These are phyloP conservation scores for Motacilla alba DNA, from an alignment of 2,113 vertebrate genomes.

Conservation along the genomic window DNA sequence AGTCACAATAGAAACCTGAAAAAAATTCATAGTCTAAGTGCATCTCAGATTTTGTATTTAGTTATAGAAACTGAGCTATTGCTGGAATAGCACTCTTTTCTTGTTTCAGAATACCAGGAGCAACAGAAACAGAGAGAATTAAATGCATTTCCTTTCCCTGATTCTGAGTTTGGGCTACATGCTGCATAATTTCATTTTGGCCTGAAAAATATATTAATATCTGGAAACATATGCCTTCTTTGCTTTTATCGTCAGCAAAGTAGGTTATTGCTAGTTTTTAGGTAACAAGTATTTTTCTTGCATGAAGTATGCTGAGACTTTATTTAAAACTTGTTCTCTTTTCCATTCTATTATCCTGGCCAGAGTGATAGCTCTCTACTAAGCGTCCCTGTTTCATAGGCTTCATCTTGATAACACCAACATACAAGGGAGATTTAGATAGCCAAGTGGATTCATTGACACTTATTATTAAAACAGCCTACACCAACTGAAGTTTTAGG, in stretches of 20 bases:
- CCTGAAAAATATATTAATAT: background rate
- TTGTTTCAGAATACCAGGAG: background rate
- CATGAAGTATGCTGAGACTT: background rate
- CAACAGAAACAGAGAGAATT: background rate
- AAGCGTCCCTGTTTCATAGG: background rate
- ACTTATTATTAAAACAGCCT: background rate
- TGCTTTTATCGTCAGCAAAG: background rate
- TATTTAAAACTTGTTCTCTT: background rate
- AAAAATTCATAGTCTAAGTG: rapidly evolving
- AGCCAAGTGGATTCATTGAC: background rate
- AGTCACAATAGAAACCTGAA: background rate
- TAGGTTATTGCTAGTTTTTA: background rate
- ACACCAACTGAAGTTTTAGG: background rate
- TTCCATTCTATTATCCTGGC: background rate
- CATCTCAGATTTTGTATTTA: background rate
- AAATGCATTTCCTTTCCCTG: background rate
- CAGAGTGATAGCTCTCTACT: background rate
- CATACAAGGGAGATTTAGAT: background rate
- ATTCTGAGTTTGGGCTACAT: background rate
- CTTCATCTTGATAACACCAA: background rate
- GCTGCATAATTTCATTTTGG: background rate
- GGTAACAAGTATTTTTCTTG: background rate
- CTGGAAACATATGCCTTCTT: background rate
- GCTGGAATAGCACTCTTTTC: background rate
- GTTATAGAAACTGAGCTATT: background rate